Conservation (phyloP, 2,113 vertebrate species). For the Amazona vittata region DNA sequence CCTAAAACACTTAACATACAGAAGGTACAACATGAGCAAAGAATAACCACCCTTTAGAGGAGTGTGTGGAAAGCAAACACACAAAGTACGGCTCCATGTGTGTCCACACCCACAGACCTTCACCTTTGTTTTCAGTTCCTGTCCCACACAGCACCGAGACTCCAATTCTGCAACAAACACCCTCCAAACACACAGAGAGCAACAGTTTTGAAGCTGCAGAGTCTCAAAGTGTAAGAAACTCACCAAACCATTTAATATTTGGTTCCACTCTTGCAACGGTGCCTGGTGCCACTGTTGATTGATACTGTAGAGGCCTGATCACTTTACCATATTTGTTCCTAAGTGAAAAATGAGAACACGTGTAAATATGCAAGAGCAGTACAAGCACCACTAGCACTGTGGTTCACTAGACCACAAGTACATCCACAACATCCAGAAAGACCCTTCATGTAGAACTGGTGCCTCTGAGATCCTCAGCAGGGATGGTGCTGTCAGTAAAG, state of each 20-base stretch:
- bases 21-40: rapidly evolving
- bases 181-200: neutral
- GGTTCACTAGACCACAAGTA: neutral
- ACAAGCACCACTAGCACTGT: neutral
- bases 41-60: neutral
- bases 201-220: neutral
- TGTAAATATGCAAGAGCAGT: neutral
- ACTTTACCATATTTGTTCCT: slow-evolving; percentile 91
- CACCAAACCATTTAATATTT: slow-evolving; percentile 99
- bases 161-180: neutral
- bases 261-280: slow-evolving; percentile 95
- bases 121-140: too few species aligned
- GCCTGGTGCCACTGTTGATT: slow-evolving; percentile 90
- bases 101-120: neutral
- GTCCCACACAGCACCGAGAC: neutral
- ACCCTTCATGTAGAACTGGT: neutral
- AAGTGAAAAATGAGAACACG: neutral
- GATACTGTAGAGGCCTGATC: slow-evolving; percentile 88
- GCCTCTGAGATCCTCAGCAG: neutral
- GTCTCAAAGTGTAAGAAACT: slow-evolving; percentile 30
- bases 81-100: rapidly evolving
- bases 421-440: neutral
- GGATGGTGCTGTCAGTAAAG: neutral
- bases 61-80: rapidly evolving
- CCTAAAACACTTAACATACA: neutral